phyloP scores from a whole-genome alignment of 1,140 invertebrate genomes.

The Diabrotica virgifera region DNA sequence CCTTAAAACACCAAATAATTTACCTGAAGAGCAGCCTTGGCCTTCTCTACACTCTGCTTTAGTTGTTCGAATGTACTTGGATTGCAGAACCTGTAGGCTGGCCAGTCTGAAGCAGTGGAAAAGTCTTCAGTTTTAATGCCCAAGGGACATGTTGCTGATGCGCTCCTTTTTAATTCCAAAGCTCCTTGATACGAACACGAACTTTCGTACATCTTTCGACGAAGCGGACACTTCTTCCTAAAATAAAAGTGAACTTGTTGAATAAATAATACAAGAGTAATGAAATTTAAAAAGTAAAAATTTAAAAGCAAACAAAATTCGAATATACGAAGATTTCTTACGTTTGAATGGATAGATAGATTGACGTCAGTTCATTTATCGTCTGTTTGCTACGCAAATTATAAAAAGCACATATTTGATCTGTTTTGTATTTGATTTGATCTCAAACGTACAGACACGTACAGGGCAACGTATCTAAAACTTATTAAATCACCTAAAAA shows the following conservation, averaged over 20 bases:
- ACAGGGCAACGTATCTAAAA: too few species aligned
- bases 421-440: too few species aligned
- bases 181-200: slow-evolving; percentile 82
- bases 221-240: slow-evolving; percentile 45
- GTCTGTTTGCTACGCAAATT: too few species aligned
- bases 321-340: too few species aligned
- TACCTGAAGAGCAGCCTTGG: slow-evolving; percentile 75
- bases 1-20: not conserved
- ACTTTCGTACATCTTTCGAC: slow-evolving; percentile 77
- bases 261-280: too few species aligned
- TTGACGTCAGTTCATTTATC: too few species aligned
- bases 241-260: slow-evolving; percentile 24
- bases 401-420: too few species aligned
- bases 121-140: slow-evolving; percentile 60
- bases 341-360: too few species aligned
- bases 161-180: slow-evolving; percentile 75
- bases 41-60: slow-evolving; percentile 84
- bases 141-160: slow-evolving; percentile 46
- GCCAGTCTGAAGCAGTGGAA: slow-evolving; percentile 62
- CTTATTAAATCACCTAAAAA: too few species aligned
- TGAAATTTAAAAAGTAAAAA: too few species aligned
- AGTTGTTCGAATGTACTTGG: slow-evolving; percentile 82
- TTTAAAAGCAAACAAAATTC: too few species aligned
- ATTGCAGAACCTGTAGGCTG: slow-evolving; percentile 68
- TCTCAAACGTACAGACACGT: too few species aligned